Evolutionary conservation across 2,113 vertebrate genomes (phyloP).

Genomic region (Notothenia rossii): DNA sequence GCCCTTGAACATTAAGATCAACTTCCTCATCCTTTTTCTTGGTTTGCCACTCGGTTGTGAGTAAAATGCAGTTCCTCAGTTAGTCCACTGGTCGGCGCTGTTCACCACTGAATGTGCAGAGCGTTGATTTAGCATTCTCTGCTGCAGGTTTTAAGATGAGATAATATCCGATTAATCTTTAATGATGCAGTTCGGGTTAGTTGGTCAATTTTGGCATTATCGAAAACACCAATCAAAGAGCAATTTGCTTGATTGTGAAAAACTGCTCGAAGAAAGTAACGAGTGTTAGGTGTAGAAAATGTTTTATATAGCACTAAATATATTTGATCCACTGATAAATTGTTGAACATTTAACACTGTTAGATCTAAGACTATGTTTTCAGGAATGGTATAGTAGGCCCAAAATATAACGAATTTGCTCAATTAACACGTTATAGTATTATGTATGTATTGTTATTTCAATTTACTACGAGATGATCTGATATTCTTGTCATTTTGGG

Average conservation of each 20-base stretch:
- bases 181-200: neutral
- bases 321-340: neutral
- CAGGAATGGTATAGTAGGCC: neutral
- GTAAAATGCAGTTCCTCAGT: neutral
- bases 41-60: neutral
- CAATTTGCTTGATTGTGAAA: neutral
- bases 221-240: neutral
- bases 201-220: neutral
- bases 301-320: neutral
- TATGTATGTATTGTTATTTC: neutral
- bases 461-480: neutral
- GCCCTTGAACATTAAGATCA: neutral
- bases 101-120: constrained; percentile 68
- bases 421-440: neutral
- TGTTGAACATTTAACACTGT: neutral
- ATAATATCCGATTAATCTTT: constrained; percentile 26
- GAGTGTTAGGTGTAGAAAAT: neutral
- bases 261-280: no score
- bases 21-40: neutral
- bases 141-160: constrained; percentile 10
- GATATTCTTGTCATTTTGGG: neutral
- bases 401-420: neutral
- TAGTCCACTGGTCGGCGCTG: constrained; percentile 76
- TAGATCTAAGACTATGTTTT: neutral
- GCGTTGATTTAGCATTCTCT: neutral